Percentiles rank a stretch among this genome's conserved stretches.
Conservation (phyloP, 2,888 invertebrate genomes). For the Sepiola atlantica region DNA sequence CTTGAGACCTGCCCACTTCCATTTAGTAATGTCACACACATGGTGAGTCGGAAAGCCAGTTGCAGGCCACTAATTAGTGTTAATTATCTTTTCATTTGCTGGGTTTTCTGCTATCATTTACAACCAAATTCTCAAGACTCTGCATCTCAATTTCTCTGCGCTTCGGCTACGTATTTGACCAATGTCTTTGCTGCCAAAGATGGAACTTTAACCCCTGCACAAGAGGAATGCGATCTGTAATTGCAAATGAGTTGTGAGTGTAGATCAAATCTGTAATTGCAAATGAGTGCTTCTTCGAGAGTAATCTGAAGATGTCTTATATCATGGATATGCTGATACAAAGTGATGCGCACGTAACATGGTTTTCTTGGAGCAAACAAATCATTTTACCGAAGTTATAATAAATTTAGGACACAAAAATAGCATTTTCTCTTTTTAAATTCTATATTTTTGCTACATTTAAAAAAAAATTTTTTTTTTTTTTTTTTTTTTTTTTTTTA, state of each 20-base stretch:
- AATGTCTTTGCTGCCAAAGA: background rate
- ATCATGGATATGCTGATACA: background rate
- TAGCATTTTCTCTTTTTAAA: too few species aligned
- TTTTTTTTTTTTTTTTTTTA: too few species aligned
- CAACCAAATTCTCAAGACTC: background rate
- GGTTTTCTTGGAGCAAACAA: background rate
- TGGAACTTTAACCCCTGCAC: background rate
- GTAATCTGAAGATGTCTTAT: background rate
- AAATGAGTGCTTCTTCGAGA: background rate
- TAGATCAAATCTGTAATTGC: background rate
- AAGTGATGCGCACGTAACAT: background rate
- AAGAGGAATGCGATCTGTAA: background rate
- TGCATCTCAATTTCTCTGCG: background rate
- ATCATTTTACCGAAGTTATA: too few species aligned
- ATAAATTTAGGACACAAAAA: too few species aligned
- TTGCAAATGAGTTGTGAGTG: background rate
- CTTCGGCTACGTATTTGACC: constrained; percentile 2
- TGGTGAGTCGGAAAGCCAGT: background rate
- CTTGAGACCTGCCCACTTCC: background rate
- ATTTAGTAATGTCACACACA: constrained; percentile 13
- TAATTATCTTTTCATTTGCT: constrained; percentile 32
- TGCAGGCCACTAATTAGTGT: background rate
- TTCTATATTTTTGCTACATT: too few species aligned
- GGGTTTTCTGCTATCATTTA: background rate
- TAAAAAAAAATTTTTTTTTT: too few species aligned